Percentiles rank a stretch among this genome's conserved stretches.
Conservation (phyloP, 2,797 vertebrate species). For the Varecia variegata region DNA sequence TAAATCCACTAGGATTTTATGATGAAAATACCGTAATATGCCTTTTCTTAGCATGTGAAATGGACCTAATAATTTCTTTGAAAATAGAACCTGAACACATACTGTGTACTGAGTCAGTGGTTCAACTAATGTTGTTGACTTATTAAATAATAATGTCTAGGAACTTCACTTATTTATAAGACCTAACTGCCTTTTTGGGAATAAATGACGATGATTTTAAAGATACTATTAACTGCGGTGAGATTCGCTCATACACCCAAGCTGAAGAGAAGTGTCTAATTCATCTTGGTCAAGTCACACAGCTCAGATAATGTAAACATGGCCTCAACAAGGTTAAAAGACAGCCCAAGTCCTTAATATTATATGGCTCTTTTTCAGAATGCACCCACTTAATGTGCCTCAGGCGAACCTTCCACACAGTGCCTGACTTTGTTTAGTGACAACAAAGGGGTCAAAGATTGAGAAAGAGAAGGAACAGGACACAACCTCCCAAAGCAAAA, state of each 20-base stretch:
- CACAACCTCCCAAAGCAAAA: not conserved
- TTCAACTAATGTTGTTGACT: not conserved
- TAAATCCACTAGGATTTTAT: not conserved
- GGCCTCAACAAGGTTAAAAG: not conserved
- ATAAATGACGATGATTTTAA: not conserved
- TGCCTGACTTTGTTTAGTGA: slow-evolving; percentile 23
- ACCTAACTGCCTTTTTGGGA: not conserved
- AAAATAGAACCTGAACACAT: not conserved
- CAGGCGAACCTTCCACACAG: not conserved
- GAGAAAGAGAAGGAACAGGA: not conserved
- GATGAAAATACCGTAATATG: not conserved
- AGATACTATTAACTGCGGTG: not conserved
- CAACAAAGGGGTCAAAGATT: not conserved
- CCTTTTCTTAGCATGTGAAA: not conserved
- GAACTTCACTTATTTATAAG: not conserved
- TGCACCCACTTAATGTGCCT: not conserved
- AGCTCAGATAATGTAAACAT: not conserved
- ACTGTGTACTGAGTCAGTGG: not conserved
- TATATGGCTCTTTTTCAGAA: not conserved
- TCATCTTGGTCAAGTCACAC: not conserved
- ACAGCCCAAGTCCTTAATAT: not conserved
- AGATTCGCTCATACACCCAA: not conserved
- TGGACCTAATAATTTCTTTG: not conserved
- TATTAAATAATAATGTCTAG: not conserved
- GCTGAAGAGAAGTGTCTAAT: not conserved